These are phyloP conservation scores for Campylomormyrus tamandua DNA, from an alignment of 2,113 vertebrate genomes.

Conservation along the genomic window DNA sequence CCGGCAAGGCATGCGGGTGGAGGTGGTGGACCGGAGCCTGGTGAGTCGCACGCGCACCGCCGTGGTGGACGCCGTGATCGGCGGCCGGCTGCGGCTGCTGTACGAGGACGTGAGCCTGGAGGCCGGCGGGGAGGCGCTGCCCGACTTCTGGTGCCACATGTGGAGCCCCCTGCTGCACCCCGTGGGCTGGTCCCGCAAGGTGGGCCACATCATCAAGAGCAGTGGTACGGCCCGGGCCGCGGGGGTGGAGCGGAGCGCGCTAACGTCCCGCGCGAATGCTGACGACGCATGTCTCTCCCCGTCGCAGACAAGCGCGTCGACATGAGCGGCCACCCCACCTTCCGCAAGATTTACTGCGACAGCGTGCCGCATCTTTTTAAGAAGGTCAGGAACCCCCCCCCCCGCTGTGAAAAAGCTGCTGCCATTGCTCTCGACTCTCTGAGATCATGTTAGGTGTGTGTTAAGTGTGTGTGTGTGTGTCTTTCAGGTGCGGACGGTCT, in stretches of 20 bases:
- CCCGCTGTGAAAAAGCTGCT: not conserved
- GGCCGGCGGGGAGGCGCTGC: conserved; percentile 34
- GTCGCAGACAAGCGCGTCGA: conserved; percentile 57
- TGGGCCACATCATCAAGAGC: conserved; percentile 76
- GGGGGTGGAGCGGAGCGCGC: not conserved
- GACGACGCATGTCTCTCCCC: not conserved
- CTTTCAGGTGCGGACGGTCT: conserved; percentile 77
- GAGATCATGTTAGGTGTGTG: not conserved
- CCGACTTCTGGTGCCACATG: conserved; percentile 93
- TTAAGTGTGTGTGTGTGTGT: not conserved
- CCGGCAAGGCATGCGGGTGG: conserved; percentile 77
- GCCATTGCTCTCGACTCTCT: not conserved
- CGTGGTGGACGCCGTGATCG: conserved; percentile 71
- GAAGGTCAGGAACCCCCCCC: conserved; percentile 55
- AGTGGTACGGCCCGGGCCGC: conserved; percentile 48
- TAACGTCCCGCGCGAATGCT: too few species aligned
- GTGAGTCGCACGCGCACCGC: conserved; percentile 77
- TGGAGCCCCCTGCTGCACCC: conserved; percentile 86
- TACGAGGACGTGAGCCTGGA: conserved; percentile 72
- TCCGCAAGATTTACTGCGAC: conserved; percentile 70
- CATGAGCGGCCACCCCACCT: conserved; percentile 65
- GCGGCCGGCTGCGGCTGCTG: conserved; percentile 81
- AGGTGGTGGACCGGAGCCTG: conserved; percentile 81
- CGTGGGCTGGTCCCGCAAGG: conserved; percentile 80
- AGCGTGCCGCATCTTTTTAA: conserved; percentile 71